Percentiles rank a stretch among this genome's conserved stretches.
These are phyloP conservation scores for Orientallactaga bullata DNA, from an alignment of 2,113 vertebrate species.

Conservation along the genomic window DNA sequence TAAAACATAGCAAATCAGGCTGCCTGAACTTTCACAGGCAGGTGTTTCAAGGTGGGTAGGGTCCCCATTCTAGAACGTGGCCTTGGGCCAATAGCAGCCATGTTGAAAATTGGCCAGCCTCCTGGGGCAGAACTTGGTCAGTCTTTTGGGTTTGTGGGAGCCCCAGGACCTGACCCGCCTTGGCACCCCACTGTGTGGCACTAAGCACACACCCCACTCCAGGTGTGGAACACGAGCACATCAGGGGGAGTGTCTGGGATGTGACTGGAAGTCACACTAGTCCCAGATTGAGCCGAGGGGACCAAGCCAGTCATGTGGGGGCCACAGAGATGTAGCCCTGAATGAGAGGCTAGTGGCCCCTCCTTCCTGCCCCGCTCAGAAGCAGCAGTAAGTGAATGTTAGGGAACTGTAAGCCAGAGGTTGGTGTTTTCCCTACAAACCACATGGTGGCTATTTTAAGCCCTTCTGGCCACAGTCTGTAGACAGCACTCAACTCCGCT, in stretches of 20 bases:
- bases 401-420: neutral
- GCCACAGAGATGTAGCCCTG: accelerated
- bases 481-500: accelerated
- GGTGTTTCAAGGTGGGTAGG: neutral
- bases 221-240: neutral
- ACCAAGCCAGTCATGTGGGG: accelerated
- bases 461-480: accelerated
- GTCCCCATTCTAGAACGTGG: accelerated
- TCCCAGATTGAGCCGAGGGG: neutral
- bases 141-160: too few species aligned
- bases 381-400: neutral
- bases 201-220: neutral
- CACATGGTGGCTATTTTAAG: neutral
- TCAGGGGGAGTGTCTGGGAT: neutral
- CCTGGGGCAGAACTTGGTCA: too few species aligned
- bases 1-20: neutral
- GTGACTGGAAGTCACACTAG: neutral
- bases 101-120: neutral
- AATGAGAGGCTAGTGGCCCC: accelerated
- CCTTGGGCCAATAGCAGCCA: neutral
- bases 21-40: neutral
- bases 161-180: neutral
- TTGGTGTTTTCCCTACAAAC: neutral
- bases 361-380: neutral
- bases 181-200: accelerated